phyloP scores from a whole-genome alignment of 1,140 invertebrate genomes.

The Drosophila elegans region DNA sequence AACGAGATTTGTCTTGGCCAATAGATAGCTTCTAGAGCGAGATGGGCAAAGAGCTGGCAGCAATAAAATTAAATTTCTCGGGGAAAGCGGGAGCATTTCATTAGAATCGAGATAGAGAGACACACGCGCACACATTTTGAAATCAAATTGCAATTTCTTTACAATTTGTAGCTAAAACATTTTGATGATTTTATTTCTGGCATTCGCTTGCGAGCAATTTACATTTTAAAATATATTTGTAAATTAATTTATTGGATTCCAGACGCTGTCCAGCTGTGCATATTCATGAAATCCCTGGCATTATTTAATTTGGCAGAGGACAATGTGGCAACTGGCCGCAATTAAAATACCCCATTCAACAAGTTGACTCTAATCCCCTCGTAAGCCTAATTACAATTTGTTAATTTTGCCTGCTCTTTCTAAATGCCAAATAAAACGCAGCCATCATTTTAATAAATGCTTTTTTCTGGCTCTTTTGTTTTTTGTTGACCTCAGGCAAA shows the following conservation, averaged over 20 bases:
- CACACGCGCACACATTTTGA: conserved; percentile 13
- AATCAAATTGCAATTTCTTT: conserved; percentile 48
- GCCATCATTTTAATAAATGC: conserved; percentile 69
- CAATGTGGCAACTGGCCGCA: conserved; percentile 55
- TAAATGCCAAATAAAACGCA: conserved; percentile 67
- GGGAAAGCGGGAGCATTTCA: conserved; percentile 23
- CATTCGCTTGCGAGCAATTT: conserved; percentile 26
- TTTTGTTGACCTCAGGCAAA: conserved; percentile 47
- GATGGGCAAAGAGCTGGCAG: conserved; percentile 10
- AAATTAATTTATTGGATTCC: conserved; percentile 54
- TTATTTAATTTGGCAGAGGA: conserved; percentile 45
- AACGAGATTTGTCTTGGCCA: conserved; percentile 42
- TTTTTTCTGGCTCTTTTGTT: conserved; percentile 40
- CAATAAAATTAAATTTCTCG: conserved; percentile 40
- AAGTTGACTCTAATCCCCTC: conserved; percentile 56
- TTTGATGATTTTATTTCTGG: conserved; percentile 33
- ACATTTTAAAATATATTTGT: conserved; percentile 37
- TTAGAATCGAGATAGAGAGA: conserved; percentile 27
- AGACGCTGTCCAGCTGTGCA: conserved; percentile 10
- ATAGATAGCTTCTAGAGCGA: conserved; percentile 4
- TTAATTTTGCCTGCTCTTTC: conserved; percentile 36
- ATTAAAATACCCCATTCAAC: conserved; percentile 58
- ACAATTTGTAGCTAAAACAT: conserved; percentile 6
- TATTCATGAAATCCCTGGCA: conserved; percentile 25
- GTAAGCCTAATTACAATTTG: conserved; percentile 76